Base-by-base conservation (phyloP, 2,888 invertebrate genomes). In the Xestia ashworthii region DNA sequence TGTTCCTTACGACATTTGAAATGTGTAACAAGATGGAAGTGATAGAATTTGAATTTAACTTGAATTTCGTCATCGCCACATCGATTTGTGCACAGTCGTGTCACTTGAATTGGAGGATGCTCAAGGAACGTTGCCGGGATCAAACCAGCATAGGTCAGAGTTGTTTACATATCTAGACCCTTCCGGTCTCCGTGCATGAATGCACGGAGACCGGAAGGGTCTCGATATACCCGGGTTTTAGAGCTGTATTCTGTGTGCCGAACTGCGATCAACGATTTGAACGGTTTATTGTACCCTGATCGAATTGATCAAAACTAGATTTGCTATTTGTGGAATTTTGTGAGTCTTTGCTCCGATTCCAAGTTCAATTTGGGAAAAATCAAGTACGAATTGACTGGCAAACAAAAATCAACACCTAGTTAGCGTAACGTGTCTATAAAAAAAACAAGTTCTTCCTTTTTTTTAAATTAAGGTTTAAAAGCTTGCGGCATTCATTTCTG, bases 401-500 rank as follows among this genome's bases (percentile, higher is more conserved):
- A 11, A 55, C 11, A n/a, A 5, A n/a, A 22, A 1, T 25, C 14
- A 19, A 32, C 9, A 9, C 32, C 32, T 60, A 38, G 19, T 62
- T 62, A 62, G 62, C 38, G 32, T 16, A 16, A 60, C 9, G 48
- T 58, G 22, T 62, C 19, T 8, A 12, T 38, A 64, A 50, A 46
- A n/a, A 41, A 44, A 38, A 25, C 11, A 50, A 58, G 32, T 19
- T 22, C 55, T 22, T 66, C 46, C 22, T 58, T 50, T 75, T n/a
- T 58, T 48, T 66, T 8, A 64, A 81, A 75, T 69, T 3, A 46
- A 50, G n/a, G 32, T 62, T 80, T 22, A 71, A 76, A 75, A 71
- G 50, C 70, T 55, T 60, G 14, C 9, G 32, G 64, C 16, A 74
- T 81, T 84, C 60, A 75, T 77, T 77, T 66, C 50, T 41, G 66